Evolutionary conservation across 1,140 invertebrate genomes (phyloP).

Genomic region (Eriocheir sinensis): DNA sequence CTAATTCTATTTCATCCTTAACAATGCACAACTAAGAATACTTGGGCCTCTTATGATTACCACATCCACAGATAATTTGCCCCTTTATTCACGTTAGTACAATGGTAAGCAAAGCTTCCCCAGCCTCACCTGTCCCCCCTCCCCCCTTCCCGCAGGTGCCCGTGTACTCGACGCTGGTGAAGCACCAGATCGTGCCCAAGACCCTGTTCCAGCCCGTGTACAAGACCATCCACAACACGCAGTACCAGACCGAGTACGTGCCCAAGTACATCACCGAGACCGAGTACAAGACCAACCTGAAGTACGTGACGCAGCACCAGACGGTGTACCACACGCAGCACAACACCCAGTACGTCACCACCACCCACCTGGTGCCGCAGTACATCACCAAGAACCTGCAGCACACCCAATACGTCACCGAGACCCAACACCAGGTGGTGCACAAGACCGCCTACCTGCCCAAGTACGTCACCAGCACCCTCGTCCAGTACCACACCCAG

Average conservation of each 20-base stretch:
- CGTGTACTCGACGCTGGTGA: slow-evolving; percentile 53
- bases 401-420: slow-evolving; percentile 61
- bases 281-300: slow-evolving; percentile 50
- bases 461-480: slow-evolving; percentile 65
- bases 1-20: not conserved
- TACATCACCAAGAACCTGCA: slow-evolving; percentile 60
- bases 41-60: too few relatives aligned
- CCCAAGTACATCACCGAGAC: slow-evolving; percentile 57
- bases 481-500: slow-evolving; percentile 54
- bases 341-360: slow-evolving; percentile 58
- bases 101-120: too few relatives aligned
- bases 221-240: slow-evolving; percentile 54
- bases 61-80: too few relatives aligned
- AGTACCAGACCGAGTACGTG: slow-evolving; percentile 60
- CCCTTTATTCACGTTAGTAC: too few relatives aligned
- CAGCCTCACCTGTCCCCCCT: not conserved
- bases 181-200: slow-evolving; percentile 46
- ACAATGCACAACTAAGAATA: too few relatives aligned
- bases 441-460: slow-evolving; percentile 58
- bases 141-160: slow-evolving; percentile 36
- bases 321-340: slow-evolving; percentile 47
- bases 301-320: slow-evolving; percentile 61
- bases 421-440: slow-evolving; percentile 55
- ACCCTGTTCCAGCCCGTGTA: slow-evolving; percentile 48
- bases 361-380: slow-evolving; percentile 28